A percentile compares a stretch with the other conserved stretches of the same genome.
Conservation (phyloP, 1,140 invertebrate species). For the Asbolus verrucosus region DNA sequence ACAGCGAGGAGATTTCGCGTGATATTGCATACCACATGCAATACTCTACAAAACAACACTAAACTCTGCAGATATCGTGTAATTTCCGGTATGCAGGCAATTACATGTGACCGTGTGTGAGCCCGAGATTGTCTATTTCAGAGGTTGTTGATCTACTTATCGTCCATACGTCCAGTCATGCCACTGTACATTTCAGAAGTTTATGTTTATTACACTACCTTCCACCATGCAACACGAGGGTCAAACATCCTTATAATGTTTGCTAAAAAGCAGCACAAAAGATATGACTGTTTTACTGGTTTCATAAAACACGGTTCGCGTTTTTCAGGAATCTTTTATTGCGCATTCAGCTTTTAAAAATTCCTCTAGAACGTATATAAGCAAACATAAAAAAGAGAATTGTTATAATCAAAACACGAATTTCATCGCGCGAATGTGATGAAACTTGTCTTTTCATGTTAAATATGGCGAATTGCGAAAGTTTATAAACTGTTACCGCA, state of each 20-base stretch:
- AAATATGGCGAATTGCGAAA: no score
- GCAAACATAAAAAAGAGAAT: no score
- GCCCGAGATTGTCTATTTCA: background rate
- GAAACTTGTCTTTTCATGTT: no score
- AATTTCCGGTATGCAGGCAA: constrained; percentile 29
- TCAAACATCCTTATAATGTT: no score
- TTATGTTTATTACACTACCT: background rate
- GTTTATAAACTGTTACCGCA: background rate
- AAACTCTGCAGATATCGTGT: constrained; percentile 13
- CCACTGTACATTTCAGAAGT: background rate
- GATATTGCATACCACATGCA: constrained; percentile 24
- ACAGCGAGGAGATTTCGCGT: background rate
- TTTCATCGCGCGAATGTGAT: no score
- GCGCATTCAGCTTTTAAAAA: no score
- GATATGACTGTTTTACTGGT: no score
- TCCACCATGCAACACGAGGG: background rate
- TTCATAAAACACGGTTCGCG: no score
- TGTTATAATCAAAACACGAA: no score
- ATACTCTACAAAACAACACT: constrained; percentile 22
- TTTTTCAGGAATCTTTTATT: no score
- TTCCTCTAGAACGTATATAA: no score
- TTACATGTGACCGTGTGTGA: constrained; percentile 21
- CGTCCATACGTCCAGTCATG: constrained; percentile 4
- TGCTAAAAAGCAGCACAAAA: no score
- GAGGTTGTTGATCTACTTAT: constrained; percentile 1